phyloP scores from a whole-genome alignment of 2,888 invertebrate genomes.

The Therioaphis trifolii region DNA sequence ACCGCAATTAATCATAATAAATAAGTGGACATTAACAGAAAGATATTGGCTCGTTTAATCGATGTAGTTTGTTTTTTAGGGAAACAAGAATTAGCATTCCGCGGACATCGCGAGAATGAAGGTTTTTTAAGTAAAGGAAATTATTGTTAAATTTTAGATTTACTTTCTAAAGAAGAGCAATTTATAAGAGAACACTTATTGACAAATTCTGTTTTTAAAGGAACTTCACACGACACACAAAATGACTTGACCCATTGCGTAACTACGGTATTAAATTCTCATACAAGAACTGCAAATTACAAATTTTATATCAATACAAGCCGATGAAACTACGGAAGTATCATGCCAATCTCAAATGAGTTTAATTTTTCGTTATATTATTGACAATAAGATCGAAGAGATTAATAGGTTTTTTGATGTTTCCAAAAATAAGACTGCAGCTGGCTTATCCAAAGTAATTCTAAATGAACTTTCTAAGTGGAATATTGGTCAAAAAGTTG shows the following conservation, averaged over 20 bases:
- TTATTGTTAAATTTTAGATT: constrained; percentile 20
- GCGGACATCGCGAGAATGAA: constrained; percentile 17
- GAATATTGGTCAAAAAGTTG: constrained; percentile 14
- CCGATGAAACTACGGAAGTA: constrained; percentile 57
- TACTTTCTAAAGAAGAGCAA: constrained; percentile 17
- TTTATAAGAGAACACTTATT: constrained; percentile 64
- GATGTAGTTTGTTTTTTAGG: constrained; percentile 42
- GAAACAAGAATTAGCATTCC: constrained; percentile 23
- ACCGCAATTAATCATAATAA: constrained; percentile 37
- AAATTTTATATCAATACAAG: constrained; percentile 65
- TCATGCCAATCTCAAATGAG: constrained; percentile 3
- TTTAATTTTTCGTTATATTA: not conserved
- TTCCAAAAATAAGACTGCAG: constrained; percentile 7
- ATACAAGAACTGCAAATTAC: constrained; percentile 65
- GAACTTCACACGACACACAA: constrained; percentile 66
- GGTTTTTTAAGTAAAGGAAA: constrained; percentile 25
- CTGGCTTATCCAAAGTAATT: constrained; percentile 1
- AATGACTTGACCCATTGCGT: constrained; percentile 66
- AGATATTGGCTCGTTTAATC: constrained; percentile 35
- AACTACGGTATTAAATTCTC: constrained; percentile 55
- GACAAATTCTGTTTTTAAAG: constrained; percentile 65
- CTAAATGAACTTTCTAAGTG: not conserved
- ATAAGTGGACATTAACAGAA: constrained; percentile 17
- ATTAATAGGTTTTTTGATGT: constrained; percentile 1
- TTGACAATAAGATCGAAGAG: constrained; percentile 1